These are phyloP conservation scores for Takifugu flavidus DNA, from an alignment of 2,113 vertebrate genomes.

Conservation along the genomic window DNA sequence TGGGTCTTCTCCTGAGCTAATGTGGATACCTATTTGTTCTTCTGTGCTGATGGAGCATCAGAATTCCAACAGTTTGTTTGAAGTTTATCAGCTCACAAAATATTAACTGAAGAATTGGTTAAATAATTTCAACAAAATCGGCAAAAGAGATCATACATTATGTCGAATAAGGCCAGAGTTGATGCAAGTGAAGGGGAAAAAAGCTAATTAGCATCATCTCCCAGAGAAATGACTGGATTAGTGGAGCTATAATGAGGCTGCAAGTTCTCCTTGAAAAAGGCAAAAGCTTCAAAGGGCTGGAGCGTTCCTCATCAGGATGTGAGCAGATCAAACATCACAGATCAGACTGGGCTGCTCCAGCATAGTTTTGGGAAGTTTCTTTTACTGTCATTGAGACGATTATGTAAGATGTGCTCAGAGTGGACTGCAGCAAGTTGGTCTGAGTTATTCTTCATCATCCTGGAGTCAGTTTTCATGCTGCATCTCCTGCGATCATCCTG, in stretches of 20 bases:
- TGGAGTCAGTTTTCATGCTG: not conserved
- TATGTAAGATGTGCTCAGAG: slow-evolving; percentile 8
- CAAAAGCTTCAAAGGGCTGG: slow-evolving; percentile 35
- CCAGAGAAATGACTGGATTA: slow-evolving; percentile 17
- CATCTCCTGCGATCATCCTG: not conserved
- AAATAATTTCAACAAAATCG: no score
- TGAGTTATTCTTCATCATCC: not conserved
- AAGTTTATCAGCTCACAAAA: no score
- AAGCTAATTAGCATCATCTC: slow-evolving; percentile 32
- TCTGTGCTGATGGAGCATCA: no score
- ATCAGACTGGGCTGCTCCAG: not conserved
- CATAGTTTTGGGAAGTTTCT: not conserved
- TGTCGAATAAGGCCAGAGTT: not conserved
- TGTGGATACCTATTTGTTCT: no score
- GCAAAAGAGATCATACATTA: no score
- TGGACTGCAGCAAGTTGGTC: not conserved
- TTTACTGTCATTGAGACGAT: slow-evolving; percentile 4
- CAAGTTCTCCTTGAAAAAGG: slow-evolving; percentile 4
- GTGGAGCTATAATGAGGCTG: slow-evolving; percentile 24
- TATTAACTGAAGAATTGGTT: no score
- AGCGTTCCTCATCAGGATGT: slow-evolving; percentile 6
- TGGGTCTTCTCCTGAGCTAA: no score
- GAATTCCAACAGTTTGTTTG: no score
- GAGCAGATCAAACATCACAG: slow-evolving; percentile 30
- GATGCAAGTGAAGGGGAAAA: not conserved